These are phyloP conservation scores for Gibbula magus DNA, from an alignment of 2,888 invertebrate species.

Conservation along the genomic window DNA sequence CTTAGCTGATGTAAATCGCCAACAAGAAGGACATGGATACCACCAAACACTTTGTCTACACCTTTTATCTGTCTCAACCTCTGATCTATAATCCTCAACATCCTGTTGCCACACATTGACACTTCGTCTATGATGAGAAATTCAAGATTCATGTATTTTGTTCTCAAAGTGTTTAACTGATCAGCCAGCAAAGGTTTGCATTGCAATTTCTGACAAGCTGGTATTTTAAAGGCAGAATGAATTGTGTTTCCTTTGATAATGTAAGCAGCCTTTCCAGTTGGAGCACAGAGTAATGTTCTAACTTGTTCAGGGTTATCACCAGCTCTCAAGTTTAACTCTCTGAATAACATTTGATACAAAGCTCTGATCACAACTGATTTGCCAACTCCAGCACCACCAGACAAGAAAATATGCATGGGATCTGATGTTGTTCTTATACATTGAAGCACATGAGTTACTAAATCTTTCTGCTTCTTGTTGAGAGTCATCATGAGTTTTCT, in stretches of 20 bases:
- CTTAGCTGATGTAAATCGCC: slow-evolving; percentile 45
- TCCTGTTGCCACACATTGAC: slow-evolving; percentile 42
- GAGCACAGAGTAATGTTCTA: slow-evolving; percentile 38
- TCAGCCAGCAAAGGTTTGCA: slow-evolving; percentile 26
- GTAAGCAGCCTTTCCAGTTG: slow-evolving; percentile 49
- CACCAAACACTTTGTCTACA: slow-evolving; percentile 36
- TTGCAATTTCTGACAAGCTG: slow-evolving; percentile 28
- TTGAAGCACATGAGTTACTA: slow-evolving; percentile 42
- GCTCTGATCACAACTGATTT: slow-evolving; percentile 45
- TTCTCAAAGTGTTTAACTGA: slow-evolving; percentile 18
- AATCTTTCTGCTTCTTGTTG: slow-evolving; percentile 39
- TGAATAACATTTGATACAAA: slow-evolving; percentile 41
- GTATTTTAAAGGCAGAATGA: slow-evolving; percentile 31
- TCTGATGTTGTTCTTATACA: slow-evolving; percentile 33
- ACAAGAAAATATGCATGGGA: slow-evolving; percentile 42
- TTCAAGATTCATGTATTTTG: slow-evolving; percentile 23
- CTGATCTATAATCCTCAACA: slow-evolving; percentile 36
- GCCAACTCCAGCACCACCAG: slow-evolving; percentile 49
- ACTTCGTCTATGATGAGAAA: slow-evolving; percentile 47
- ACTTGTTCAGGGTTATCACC: slow-evolving; percentile 33
- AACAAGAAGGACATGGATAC: slow-evolving; percentile 38
- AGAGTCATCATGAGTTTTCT: slow-evolving; percentile 38
- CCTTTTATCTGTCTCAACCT: slow-evolving; percentile 39
- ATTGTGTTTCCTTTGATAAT: slow-evolving; percentile 37
- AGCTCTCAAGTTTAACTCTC: slow-evolving; percentile 36